These are phyloP conservation scores for Saxidomus purpurata DNA, from an alignment of 1,140 invertebrate species.

Conservation along the genomic window DNA sequence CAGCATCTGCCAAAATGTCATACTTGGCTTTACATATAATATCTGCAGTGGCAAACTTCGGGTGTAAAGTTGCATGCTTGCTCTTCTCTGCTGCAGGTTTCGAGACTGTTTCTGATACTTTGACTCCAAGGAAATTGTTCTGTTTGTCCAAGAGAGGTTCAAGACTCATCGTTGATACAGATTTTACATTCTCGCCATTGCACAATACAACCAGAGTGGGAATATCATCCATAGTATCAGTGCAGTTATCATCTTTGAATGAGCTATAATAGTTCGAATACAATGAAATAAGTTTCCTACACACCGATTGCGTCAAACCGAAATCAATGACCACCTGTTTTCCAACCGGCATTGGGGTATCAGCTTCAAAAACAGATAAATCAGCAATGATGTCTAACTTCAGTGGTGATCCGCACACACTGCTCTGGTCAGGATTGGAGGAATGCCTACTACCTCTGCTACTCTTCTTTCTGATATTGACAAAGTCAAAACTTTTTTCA, in stretches of 20 bases:
- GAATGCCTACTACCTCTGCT: slow-evolving; percentile 1
- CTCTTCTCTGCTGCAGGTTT: not conserved
- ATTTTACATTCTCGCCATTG: slow-evolving; percentile 61
- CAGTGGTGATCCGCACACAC: slow-evolving; percentile 39
- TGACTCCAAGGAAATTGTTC: slow-evolving; percentile 50
- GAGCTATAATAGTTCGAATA: slow-evolving; percentile 30
- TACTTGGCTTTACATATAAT: slow-evolving; percentile 45
- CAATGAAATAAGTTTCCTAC: slow-evolving; percentile 60
- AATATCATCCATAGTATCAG: not conserved
- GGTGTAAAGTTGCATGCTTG: not conserved
- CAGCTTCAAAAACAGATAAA: slow-evolving; percentile 48
- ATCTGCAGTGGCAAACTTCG: slow-evolving; percentile 19
- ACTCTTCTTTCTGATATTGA: slow-evolving; percentile 14
- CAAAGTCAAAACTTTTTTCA: slow-evolving; percentile 49
- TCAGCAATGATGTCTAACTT: slow-evolving; percentile 61
- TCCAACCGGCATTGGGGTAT: not conserved
- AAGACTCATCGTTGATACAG: slow-evolving; percentile 41
- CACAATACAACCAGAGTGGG: slow-evolving; percentile 55
- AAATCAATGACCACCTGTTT: not conserved
- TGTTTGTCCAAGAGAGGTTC: slow-evolving; percentile 41
- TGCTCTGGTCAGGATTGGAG: slow-evolving; percentile 4
- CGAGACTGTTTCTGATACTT: not conserved
- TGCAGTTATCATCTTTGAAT: not conserved
- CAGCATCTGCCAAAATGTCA: not conserved
- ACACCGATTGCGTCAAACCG: slow-evolving; percentile 37